Conservation (phyloP, 2,888 invertebrate genomes). For the Macropis europaea region DNA sequence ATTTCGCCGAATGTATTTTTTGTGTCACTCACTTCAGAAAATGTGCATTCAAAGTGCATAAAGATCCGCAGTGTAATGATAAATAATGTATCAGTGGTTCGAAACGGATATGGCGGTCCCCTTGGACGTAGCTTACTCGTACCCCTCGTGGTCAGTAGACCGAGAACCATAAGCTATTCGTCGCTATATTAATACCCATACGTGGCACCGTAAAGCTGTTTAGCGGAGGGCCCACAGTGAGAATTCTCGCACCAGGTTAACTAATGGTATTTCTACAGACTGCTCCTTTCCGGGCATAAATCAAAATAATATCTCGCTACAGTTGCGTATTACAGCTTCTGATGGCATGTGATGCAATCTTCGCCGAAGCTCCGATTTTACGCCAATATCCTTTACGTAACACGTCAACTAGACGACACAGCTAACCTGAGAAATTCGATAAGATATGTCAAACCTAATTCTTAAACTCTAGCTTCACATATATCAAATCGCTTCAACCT, state of each 20-base stretch:
- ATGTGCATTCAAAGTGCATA: no score
- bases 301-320: constrained; percentile 68
- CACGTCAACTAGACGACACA: no score
- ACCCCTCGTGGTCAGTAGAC: constrained; percentile 63
- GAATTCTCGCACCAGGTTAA: constrained; percentile 71
- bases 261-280: constrained; percentile 47
- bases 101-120: constrained; percentile 20
- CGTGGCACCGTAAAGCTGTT: constrained; percentile 64
- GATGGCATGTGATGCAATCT: no score
- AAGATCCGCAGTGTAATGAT: no score
- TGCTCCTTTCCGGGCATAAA: constrained; percentile 61
- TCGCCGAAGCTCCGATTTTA: no score
- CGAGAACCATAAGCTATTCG: constrained; percentile 70
- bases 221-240: constrained; percentile 66
- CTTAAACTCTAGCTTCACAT: no score
- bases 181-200: constrained; percentile 66
- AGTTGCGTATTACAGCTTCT: not conserved
- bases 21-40: no score
- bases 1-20: no score
- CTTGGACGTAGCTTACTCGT: constrained; percentile 21
- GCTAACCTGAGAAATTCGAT: no score
- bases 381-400: no score
- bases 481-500: no score
- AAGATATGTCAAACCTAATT: no score
- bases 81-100: constrained; percentile 17